A percentile compares a stretch with the other conserved stretches of the same genome.
phyloP scores from a whole-genome alignment of 2,113 vertebrate species.

The Ctenodactylus gundi region DNA sequence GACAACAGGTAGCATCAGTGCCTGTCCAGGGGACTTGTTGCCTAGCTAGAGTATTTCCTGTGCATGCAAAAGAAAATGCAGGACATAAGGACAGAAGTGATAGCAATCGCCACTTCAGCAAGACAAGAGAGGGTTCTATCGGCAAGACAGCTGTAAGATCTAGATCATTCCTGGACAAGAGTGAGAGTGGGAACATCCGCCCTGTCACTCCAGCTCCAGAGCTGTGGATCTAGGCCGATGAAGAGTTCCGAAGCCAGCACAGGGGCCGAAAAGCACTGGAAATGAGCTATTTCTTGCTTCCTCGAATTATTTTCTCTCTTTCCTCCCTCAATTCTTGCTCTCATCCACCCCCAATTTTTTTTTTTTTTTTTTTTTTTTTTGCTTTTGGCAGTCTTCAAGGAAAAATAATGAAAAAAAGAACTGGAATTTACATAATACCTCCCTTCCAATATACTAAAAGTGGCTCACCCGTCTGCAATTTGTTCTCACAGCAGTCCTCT shows the following conservation, averaged over 20 bases:
- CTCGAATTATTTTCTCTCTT: conserved; percentile 51
- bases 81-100: conserved; percentile 6
- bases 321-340: conserved; percentile 35
- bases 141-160: background rate
- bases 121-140: conserved; percentile 40
- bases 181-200: background rate
- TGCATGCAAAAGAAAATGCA: conserved; percentile 49
- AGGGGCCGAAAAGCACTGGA: background rate
- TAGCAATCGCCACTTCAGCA: background rate
- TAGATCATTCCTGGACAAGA: conserved; percentile 6
- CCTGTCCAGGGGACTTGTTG: conserved; percentile 14
- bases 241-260: background rate
- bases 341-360: conserved; percentile 67
- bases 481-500: conserved; percentile 56
- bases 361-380: conserved; percentile 55
- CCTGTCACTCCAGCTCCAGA: background rate
- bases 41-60: conserved; percentile 33
- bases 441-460: conserved; percentile 64
- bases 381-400: conserved; percentile 59
- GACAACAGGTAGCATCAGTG: conserved; percentile 36
- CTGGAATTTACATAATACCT: conserved; percentile 70
- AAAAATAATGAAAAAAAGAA: conserved; percentile 71
- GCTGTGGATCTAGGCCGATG: background rate
- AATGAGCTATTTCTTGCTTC: background rate
- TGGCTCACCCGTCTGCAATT: conserved; percentile 65